phyloP scores from a whole-genome alignment of 2,113 vertebrate species.

The Nothoprocta pentlandii region DNA sequence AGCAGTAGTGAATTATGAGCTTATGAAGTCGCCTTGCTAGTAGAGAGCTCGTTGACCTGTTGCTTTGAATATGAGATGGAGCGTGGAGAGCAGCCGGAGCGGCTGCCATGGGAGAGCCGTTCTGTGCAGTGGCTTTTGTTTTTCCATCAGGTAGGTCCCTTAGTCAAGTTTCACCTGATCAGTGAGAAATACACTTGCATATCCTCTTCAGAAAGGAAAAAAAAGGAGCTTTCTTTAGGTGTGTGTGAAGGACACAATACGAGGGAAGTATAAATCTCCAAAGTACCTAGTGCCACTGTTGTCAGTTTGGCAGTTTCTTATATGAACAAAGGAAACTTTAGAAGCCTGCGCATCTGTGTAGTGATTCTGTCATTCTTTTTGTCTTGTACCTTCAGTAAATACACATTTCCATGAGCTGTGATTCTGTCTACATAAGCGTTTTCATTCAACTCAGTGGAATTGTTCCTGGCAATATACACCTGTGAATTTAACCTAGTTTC shows the following conservation, averaged over 20 bases:
- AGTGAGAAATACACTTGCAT: background rate
- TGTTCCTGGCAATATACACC: constrained; percentile 4
- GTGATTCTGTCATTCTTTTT: background rate
- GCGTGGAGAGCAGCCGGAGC: background rate
- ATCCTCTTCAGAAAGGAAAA: background rate
- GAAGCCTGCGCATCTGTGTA: constrained; percentile 33
- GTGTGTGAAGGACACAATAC: background rate
- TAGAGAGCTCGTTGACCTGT: constrained; percentile 12
- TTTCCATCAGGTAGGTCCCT: background rate
- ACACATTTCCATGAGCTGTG: constrained; percentile 17
- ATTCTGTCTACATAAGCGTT: constrained; percentile 40
- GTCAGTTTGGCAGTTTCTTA: background rate
- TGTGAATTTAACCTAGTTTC: constrained; percentile 48
- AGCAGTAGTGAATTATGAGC: background rate
- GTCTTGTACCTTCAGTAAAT: constrained; percentile 40
- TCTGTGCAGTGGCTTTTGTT: background rate
- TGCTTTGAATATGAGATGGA: background rate
- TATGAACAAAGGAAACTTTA: constrained; percentile 29
- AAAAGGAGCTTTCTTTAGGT: background rate
- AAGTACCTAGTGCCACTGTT: background rate
- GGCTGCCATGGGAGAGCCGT: background rate
- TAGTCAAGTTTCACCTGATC: background rate
- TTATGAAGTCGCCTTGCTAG: background rate
- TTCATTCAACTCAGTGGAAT: constrained; percentile 36
- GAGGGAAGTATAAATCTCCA: background rate